Percentiles rank a stretch among this genome's conserved stretches.
phyloP scores from a whole-genome alignment of 2,888 invertebrate species.

The Leptinotarsa juncta region DNA sequence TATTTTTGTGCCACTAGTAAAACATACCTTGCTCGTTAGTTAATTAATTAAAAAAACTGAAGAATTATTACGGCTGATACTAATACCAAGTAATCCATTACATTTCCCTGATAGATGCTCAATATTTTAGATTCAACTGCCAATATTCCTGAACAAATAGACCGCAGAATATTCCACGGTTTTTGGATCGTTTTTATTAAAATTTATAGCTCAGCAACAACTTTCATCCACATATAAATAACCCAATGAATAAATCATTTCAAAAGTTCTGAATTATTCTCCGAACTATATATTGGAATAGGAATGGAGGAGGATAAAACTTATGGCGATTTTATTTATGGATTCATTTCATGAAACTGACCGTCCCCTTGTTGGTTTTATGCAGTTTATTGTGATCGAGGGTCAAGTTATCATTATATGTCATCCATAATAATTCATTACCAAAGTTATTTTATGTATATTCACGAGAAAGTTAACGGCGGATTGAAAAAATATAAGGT shows the following conservation, averaged over 20 bases:
- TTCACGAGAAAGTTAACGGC: neutral
- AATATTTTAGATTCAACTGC: no score
- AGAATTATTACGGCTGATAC: no score
- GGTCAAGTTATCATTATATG: conserved; percentile 28
- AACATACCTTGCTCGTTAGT: no score
- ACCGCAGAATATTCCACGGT: neutral
- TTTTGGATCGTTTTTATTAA: neutral
- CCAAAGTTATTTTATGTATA: neutral
- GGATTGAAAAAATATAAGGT: neutral
- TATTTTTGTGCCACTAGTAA: no score
- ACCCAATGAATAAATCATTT: conserved; percentile 38
- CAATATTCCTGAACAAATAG: no score
- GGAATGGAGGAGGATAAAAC: conserved; percentile 32
- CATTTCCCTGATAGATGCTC: no score
- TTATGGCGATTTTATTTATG: conserved; percentile 41
- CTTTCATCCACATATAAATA: conserved; percentile 33
- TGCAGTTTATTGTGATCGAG: conserved; percentile 31
- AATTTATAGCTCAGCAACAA: conserved; percentile 37
- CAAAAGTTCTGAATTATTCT: conserved; percentile 29
- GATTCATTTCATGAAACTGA: conserved; percentile 32
- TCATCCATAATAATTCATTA: conserved; percentile 17
- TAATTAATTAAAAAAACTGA: no score
- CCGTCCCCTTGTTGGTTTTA: conserved; percentile 30
- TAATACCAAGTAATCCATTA: no score
- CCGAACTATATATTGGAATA: conserved; percentile 28